Conservation (phyloP, 2,888 invertebrate species). For the Chrysolina haemoptera region DNA sequence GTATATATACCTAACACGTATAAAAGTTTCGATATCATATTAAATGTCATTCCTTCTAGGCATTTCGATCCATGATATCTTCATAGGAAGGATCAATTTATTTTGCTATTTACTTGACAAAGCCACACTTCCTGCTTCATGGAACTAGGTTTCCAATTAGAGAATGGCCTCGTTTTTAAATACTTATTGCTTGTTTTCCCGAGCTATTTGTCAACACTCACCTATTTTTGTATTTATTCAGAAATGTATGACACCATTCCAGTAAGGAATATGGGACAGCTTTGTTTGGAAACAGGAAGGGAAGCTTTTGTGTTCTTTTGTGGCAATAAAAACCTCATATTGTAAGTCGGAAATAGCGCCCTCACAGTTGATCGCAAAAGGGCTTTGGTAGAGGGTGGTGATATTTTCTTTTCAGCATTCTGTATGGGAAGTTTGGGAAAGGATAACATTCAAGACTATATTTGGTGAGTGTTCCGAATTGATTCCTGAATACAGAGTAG, state of each 20-base stretch:
- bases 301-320: conserved; percentile 59
- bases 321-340: conserved; percentile 63
- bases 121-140: background rate
- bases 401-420: conserved; percentile 56
- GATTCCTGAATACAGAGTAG: background rate
- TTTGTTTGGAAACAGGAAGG: conserved; percentile 47
- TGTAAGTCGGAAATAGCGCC: conserved; percentile 64
- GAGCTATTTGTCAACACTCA: conserved; percentile 15
- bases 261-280: conserved; percentile 34
- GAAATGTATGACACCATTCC: conserved; percentile 44
- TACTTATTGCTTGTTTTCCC: background rate
- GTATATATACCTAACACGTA: too few species aligned
- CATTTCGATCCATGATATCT: too few species aligned
- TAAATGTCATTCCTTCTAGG: too few species aligned
- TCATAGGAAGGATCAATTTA: background rate
- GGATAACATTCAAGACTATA: too few species aligned
- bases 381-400: conserved; percentile 57
- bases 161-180: background rate
- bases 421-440: background rate
- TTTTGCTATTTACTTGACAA: background rate
- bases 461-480: background rate
- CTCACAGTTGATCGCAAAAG: conserved; percentile 63
- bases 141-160: conserved; percentile 12
- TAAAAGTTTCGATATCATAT: too few species aligned
- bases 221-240: conserved; percentile 41